These are phyloP conservation scores for Drosophila nannoptera DNA, from an alignment of 1,140 invertebrate genomes.

Conservation along the genomic window DNA sequence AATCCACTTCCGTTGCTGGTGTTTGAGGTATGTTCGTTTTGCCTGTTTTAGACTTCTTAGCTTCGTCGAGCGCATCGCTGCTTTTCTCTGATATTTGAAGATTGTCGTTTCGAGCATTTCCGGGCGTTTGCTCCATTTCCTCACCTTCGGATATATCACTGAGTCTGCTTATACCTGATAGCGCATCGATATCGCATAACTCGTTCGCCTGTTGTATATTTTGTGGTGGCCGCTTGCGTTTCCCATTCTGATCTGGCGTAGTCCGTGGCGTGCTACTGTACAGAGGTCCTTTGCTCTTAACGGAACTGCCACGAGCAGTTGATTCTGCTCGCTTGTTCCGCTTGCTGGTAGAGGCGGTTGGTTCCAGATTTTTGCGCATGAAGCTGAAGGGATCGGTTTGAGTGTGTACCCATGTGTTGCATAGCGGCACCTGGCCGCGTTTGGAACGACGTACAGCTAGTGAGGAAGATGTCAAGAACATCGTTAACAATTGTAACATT, in stretches of 20 bases:
- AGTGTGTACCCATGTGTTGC: constrained; percentile 45
- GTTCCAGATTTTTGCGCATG: constrained; percentile 1
- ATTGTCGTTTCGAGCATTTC: background rate
- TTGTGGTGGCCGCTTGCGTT: background rate
- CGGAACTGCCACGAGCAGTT: background rate
- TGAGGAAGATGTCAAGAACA: background rate
- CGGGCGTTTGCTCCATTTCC: background rate
- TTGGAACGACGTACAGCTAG: constrained; percentile 53
- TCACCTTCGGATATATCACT: background rate
- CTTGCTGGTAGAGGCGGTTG: background rate
- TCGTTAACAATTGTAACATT: background rate
- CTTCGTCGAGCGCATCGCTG: background rate
- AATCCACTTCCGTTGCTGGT: background rate
- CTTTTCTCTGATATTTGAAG: background rate
- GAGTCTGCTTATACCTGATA: constrained; percentile 17
- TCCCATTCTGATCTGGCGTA: background rate
- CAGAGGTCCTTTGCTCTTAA: constrained; percentile 9
- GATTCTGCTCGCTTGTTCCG: constrained; percentile 4
- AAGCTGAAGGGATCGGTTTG: constrained; percentile 38
- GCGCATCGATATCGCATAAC: background rate
- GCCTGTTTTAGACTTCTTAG: background rate
- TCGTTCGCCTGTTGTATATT: background rate
- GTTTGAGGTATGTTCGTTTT: background rate
- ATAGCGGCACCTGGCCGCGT: constrained; percentile 59
- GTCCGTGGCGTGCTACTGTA: constrained; percentile 24